phyloP scores from a whole-genome alignment of 2,797 vertebrate species.

The Okamejei kenojei region DNA sequence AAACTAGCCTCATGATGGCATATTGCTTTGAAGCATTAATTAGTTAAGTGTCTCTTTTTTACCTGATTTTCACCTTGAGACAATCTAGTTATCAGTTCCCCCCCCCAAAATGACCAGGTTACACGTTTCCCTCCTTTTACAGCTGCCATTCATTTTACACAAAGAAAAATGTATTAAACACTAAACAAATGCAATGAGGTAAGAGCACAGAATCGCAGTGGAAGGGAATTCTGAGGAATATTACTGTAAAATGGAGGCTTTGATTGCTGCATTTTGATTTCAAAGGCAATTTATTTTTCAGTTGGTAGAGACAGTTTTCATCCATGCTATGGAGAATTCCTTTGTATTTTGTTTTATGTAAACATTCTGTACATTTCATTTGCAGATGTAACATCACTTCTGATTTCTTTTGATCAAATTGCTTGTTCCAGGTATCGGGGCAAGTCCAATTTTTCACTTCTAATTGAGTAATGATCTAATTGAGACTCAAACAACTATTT shows the following conservation, averaged over 20 bases:
- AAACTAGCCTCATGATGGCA: background rate
- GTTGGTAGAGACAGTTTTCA: background rate
- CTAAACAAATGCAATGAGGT: background rate
- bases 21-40: background rate
- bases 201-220: background rate
- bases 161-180: background rate
- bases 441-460: background rate
- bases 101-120: no score
- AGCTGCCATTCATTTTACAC: background rate
- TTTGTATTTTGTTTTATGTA: background rate
- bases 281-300: background rate
- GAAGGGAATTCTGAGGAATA: background rate
- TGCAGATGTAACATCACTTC: background rate
- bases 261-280: background rate
- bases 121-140: background rate
- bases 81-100: background rate
- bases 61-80: background rate
- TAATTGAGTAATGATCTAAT: conserved; percentile 4
- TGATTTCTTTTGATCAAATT: background rate
- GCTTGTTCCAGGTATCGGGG: background rate
- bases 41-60: background rate
- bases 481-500: background rate
- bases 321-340: background rate
- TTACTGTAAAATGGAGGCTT: background rate
- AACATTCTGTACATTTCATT: background rate